These are phyloP conservation scores for Apodemia mormo DNA, from an alignment of 2,888 invertebrate genomes.

Conservation along the genomic window DNA sequence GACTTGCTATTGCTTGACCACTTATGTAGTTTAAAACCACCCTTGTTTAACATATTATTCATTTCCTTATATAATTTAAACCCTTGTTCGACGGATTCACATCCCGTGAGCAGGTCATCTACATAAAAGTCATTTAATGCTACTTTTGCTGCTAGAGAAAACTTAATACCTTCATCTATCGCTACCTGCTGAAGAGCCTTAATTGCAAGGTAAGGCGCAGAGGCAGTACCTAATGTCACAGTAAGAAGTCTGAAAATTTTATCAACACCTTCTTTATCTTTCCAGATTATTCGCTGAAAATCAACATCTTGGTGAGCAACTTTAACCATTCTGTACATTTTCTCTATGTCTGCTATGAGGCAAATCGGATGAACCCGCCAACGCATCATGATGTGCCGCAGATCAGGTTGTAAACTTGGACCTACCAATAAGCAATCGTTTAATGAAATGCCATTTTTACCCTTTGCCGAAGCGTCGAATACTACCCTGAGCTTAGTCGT, in stretches of 20 bases:
- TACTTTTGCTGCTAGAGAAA: constrained; percentile 1
- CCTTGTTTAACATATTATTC: constrained; percentile 11
- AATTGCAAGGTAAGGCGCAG: constrained; percentile 14
- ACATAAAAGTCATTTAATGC: constrained; percentile 20
- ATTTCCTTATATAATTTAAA: constrained; percentile 1
- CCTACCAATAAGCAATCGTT: constrained; percentile 34
- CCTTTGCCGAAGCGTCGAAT: constrained; percentile 24
- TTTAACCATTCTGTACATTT: constrained; percentile 32
- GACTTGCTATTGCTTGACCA: constrained; percentile 9
- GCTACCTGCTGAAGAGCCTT: constrained; percentile 16
- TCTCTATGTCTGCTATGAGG: constrained; percentile 29
- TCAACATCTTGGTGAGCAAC: constrained; percentile 24
- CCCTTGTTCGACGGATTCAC: constrained; percentile 6
- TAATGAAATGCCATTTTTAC: constrained; percentile 26
- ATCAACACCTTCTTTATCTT: not conserved
- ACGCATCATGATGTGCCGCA: constrained; percentile 29
- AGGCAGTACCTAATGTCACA: constrained; percentile 18
- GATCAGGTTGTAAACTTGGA: constrained; percentile 33
- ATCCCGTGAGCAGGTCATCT: constrained; percentile 13
- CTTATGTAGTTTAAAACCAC: constrained; percentile 4
- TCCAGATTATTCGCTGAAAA: constrained; percentile 34
- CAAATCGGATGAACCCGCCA: constrained; percentile 27
- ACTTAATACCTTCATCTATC: not conserved
- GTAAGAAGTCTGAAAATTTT: constrained; percentile 6
- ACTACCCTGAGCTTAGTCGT: not conserved